Conservation (phyloP, 1,140 invertebrate species). For the Hestina assimilis region DNA sequence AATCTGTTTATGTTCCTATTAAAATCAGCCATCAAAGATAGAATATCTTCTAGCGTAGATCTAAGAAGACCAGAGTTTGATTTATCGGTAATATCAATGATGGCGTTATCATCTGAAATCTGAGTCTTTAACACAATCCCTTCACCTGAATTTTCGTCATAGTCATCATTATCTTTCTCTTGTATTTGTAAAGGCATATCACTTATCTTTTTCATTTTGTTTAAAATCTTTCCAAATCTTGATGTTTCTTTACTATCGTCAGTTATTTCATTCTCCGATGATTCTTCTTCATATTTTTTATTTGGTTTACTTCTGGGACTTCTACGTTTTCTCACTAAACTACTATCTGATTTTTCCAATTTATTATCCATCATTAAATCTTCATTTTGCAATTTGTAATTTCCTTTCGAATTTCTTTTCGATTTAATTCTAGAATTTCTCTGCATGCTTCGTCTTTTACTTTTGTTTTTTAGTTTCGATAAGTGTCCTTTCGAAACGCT, state of each 20-base stretch:
- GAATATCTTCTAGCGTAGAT: conserved; percentile 48
- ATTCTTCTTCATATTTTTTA: conserved; percentile 22
- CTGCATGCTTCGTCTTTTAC: background rate
- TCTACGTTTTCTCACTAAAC: conserved; percentile 31
- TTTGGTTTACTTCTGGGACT: conserved; percentile 22
- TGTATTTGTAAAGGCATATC: conserved; percentile 35
- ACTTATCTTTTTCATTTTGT: conserved; percentile 47
- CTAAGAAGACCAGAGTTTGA: conserved; percentile 46
- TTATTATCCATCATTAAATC: background rate
- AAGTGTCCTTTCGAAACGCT: conserved; percentile 9
- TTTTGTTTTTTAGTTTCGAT: conserved; percentile 10
- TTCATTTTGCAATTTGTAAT: background rate
- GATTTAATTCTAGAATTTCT: conserved; percentile 11
- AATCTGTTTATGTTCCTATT: conserved; percentile 56
- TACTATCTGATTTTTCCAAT: conserved; percentile 8
- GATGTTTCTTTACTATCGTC: conserved; percentile 28
- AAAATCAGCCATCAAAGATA: conserved; percentile 48
- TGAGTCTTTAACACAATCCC: conserved; percentile 49
- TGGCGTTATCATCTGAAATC: conserved; percentile 43
- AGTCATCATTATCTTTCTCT: conserved; percentile 31
- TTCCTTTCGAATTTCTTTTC: conserved; percentile 10
- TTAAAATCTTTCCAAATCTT: conserved; percentile 43
- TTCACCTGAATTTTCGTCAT: conserved; percentile 30
- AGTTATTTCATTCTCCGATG: conserved; percentile 46
- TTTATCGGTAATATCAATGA: conserved; percentile 43